These are phyloP conservation scores for Polyploca ridens DNA, from an alignment of 2,888 invertebrate genomes.

Conservation along the genomic window DNA sequence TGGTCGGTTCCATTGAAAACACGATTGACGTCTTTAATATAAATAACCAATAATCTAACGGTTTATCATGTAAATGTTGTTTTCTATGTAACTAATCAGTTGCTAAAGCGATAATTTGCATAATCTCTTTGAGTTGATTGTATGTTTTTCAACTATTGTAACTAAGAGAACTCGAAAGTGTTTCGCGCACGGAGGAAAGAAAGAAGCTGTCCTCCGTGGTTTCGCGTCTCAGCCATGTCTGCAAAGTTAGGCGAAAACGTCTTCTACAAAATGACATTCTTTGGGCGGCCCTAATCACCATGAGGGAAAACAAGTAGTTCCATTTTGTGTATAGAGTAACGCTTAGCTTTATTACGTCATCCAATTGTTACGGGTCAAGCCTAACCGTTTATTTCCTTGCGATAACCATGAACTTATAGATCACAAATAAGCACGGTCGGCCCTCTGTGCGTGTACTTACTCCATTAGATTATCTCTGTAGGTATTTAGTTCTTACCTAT, in stretches of 20 bases:
- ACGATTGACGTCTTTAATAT: slow-evolving; percentile 4
- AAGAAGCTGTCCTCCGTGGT: too few relatives aligned
- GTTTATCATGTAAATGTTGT: background rate
- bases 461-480: background rate
- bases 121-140: background rate
- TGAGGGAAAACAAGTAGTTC: too few relatives aligned
- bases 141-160: background rate
- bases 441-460: background rate
- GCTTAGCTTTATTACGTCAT: background rate
- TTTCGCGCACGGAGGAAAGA: too few relatives aligned
- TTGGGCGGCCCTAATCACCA: too few relatives aligned
- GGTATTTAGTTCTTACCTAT: background rate
- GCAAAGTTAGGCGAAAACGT: too few relatives aligned
- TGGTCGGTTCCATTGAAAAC: background rate
- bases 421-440: background rate
- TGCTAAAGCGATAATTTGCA: background rate
- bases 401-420: background rate
- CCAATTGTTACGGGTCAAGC: background rate
- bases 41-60: background rate
- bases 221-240: too few relatives aligned
- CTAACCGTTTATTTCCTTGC: slow-evolving; percentile 1
- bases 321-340: background rate
- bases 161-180: background rate
- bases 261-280: too few relatives aligned
- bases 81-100: background rate